phyloP scores from a whole-genome alignment of 1,140 invertebrate species.

The Heterodera carotae region DNA sequence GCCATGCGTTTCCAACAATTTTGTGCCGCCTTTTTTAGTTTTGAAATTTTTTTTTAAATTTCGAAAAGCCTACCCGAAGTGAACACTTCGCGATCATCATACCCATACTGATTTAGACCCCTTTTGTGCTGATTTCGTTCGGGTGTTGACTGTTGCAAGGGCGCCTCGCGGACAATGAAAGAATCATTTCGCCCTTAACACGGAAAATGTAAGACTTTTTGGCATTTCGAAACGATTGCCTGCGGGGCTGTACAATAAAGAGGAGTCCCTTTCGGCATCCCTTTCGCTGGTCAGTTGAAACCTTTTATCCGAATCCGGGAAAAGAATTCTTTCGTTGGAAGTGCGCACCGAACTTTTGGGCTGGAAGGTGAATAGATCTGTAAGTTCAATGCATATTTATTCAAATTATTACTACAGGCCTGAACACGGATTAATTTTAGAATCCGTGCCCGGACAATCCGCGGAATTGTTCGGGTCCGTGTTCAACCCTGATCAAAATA shows the following conservation, averaged over 20 bases:
- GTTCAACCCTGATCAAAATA: too few species aligned
- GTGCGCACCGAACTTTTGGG: conserved; percentile 16
- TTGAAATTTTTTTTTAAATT: background rate
- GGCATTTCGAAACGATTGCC: background rate
- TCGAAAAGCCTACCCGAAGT: background rate
- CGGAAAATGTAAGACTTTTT: background rate
- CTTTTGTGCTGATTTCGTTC: conserved; percentile 26
- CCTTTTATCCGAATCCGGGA: conserved; percentile 38
- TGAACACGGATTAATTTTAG: too few species aligned
- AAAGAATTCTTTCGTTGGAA: conserved; percentile 36
- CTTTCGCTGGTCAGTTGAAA: conserved; percentile 58
- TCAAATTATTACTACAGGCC: background rate
- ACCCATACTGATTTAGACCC: conserved; percentile 59
- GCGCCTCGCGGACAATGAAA: conserved; percentile 23
- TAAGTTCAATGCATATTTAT: background rate
- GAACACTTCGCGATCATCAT: conserved; percentile 60
- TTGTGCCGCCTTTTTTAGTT: conserved; percentile 47
- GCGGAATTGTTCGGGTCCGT: too few species aligned
- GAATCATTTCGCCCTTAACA: conserved; percentile 34
- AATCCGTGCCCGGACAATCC: too few species aligned
- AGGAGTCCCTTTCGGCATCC: conserved; percentile 55
- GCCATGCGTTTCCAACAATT: conserved; percentile 60
- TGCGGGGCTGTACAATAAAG: conserved; percentile 46
- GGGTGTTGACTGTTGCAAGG: conserved; percentile 27
- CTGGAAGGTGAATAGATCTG: conserved; percentile 18